Conservation (phyloP, 1,140 invertebrate species). For the Oppia nitens region DNA sequence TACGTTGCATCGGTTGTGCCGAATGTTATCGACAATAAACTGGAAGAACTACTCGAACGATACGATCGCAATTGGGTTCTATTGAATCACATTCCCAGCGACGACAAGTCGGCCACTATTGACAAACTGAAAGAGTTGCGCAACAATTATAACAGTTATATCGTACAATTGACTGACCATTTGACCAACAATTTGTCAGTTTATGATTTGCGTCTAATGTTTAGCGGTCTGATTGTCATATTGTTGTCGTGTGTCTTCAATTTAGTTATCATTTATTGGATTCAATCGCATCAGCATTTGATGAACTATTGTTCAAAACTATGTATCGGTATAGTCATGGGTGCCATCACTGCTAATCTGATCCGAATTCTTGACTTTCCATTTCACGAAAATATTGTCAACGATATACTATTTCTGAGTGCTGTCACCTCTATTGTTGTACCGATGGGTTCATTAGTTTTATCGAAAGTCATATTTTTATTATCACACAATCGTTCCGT, state of each 20-base stretch:
- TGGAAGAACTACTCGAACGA: not conserved
- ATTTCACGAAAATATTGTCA: not conserved
- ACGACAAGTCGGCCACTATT: not conserved
- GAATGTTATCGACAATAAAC: not conserved
- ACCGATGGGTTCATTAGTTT: not conserved
- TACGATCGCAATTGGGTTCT: not conserved
- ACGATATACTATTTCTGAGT: not conserved
- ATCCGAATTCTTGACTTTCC: not conserved
- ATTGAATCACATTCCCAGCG: not conserved
- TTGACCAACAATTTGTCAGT: not conserved
- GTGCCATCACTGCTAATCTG: not conserved
- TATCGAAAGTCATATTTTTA: not conserved
- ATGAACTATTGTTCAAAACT: not conserved
- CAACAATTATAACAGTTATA: not conserved
- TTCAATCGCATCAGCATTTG: not conserved
- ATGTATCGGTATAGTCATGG: not conserved
- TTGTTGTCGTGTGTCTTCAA: not conserved
- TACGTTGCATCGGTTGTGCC: not conserved
- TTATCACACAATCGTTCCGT: not conserved
- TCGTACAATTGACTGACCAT: not conserved
- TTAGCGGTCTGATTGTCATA: not conserved
- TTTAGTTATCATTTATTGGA: not conserved
- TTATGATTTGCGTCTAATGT: not conserved
- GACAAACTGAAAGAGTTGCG: not conserved
- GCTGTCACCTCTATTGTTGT: not conserved